These are phyloP conservation scores for Drosophila fuyamai DNA, from an alignment of 1,140 invertebrate species.

Conservation along the genomic window DNA sequence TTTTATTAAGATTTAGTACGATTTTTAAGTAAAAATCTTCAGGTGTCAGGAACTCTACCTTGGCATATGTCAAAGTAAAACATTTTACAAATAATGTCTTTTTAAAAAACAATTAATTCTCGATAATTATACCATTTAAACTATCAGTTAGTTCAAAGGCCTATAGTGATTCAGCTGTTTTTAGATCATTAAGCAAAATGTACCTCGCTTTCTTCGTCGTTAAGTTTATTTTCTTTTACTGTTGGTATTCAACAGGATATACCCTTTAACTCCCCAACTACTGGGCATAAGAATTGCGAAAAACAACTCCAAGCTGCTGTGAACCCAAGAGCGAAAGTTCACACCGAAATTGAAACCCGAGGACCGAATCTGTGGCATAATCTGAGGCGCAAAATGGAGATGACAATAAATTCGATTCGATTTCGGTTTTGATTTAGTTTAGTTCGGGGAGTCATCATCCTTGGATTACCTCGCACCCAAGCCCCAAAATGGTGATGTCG, in stretches of 20 bases:
- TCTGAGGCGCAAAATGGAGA: constrained; percentile 80
- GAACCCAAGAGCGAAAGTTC: constrained; percentile 71
- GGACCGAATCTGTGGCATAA: constrained; percentile 70
- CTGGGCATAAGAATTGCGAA: constrained; percentile 26
- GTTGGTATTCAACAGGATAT: neutral
- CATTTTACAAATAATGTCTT: too few species aligned
- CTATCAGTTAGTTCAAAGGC: too few species aligned
- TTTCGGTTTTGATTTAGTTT: constrained; percentile 82
- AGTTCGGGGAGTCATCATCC: constrained; percentile 71
- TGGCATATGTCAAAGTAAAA: too few species aligned
- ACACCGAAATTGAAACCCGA: constrained; percentile 80
- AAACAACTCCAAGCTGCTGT: constrained; percentile 27
- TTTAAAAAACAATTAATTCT: too few species aligned
- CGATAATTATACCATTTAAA: too few species aligned
- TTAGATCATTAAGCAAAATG: neutral
- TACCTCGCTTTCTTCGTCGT: neutral
- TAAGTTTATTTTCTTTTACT: too few species aligned
- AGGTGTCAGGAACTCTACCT: too few species aligned
- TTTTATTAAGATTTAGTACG: too few species aligned
- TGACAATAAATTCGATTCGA: constrained; percentile 83
- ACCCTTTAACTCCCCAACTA: neutral
- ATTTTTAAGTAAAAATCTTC: too few species aligned
- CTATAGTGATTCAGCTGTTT: too few species aligned
- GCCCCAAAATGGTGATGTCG: constrained; percentile 17
- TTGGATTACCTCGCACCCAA: constrained; percentile 66